Base-by-base conservation (phyloP, 2,888 invertebrate genomes). In the Venusia cambrica region DNA sequence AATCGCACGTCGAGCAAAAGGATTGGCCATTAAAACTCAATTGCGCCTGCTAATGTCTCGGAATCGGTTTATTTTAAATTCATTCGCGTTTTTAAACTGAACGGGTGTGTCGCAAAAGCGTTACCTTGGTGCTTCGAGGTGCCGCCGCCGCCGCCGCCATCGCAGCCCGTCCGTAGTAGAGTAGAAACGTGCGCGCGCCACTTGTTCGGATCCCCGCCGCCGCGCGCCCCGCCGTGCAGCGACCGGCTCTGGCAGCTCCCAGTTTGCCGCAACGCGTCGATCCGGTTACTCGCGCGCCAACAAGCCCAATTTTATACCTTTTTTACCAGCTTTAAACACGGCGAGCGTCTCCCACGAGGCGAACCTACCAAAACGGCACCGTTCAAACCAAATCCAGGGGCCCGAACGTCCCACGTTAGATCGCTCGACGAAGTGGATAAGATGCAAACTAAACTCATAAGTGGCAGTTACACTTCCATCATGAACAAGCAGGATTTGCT, bases 401-500 rank as follows among this genome's bases (percentile, higher is more conserved):
- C 78, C 54, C 64, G 60, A 39, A 54, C 57, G 74, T 73, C 78
- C 76, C 76, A 61, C 44, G 57, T 63, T 57, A 66, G 64, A 57
- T 56, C 67, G 54, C 57, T 65, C 57, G 54, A 58, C 56, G 55
- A 73, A 70, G 66, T 70, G 65, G 73, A 66, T 71, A 76, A 62
- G 76, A 89, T 89, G 85, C 89, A 88, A 79, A 84, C 84, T 52
- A 89, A 88, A 73, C 74, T 83, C 59, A 88, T 90, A 83, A 88
- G 88, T 75, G 87, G 89, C 59, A 89, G 89, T 81, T 90, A 90
- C 83, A 87, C 90, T 62, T 89, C 90, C 74, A 90, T 89, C 73
- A 90, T 90, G 84, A 89, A 87, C 76, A 89, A 89, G 74, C 91
- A 91, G 78, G 91, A 91, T 80, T 88, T 91, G 54, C 88, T 92